Conservation (phyloP, 53 echinoderm and acorn worm genomes). For the Antedon mediterranea region DNA sequence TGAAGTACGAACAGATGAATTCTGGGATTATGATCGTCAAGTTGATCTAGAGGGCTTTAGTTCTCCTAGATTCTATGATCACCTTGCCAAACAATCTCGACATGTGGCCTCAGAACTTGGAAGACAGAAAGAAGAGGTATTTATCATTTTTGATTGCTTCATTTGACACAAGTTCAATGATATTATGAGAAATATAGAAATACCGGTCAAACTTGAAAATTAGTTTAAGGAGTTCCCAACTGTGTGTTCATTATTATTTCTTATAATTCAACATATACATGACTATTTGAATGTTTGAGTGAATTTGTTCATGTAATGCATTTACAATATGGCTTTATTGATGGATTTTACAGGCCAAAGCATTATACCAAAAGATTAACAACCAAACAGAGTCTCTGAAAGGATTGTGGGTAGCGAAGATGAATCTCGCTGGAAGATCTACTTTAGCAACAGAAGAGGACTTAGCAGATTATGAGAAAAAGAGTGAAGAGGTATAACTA, state of each 20-base stretch:
- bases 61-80: slow-evolving; percentile 65
- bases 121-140: slow-evolving; percentile 90
- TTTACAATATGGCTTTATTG: not conserved
- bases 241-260: no score
- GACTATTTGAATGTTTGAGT: not conserved
- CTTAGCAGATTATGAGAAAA: slow-evolving; percentile 70
- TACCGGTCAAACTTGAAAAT: no score
- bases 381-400: slow-evolving; percentile 91
- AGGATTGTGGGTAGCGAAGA: slow-evolving; percentile 98
- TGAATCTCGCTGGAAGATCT: slow-evolving; percentile 70
- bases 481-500: slow-evolving; percentile 58
- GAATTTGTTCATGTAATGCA: not conserved
- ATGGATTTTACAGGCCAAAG: slow-evolving; percentile 58
- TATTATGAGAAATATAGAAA: no score
- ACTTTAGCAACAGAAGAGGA: slow-evolving; percentile 84
- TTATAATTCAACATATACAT: no score
- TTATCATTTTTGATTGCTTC: no score
- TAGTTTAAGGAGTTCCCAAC: no score
- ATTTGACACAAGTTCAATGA: no score
- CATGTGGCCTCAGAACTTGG: slow-evolving; percentile 87
- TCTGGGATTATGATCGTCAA: slow-evolving; percentile 94
- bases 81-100: slow-evolving; percentile 69
- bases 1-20: slow-evolving; percentile 75
- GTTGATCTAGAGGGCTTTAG: slow-evolving; percentile 94
- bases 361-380: slow-evolving; percentile 69